Evolutionary conservation across 2,797 vertebrate species (phyloP).

Genomic region (Masticophis lateralis): DNA sequence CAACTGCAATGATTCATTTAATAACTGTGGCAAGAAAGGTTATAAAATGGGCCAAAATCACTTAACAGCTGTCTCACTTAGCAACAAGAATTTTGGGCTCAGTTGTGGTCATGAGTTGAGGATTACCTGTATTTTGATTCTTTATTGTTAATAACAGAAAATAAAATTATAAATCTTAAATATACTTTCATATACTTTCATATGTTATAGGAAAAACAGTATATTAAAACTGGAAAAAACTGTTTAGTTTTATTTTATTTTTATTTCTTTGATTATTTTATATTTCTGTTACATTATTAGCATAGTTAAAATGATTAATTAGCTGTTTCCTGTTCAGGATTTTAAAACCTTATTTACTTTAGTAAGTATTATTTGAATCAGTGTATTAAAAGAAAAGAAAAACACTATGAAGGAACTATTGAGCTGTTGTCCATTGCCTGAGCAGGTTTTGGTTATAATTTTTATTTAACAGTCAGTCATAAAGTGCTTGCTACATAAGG

Average conservation of each 20-base stretch:
- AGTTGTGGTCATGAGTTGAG: no score
- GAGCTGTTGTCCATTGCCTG: background rate
- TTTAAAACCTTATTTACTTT: constrained; percentile 12
- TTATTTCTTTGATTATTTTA: background rate
- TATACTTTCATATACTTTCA: background rate
- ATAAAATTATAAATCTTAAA: background rate
- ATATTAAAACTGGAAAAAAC: background rate
- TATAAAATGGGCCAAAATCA: no score
- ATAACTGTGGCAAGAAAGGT: no score
- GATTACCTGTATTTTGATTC: background rate
- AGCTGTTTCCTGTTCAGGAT: background rate
- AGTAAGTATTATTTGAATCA: constrained; percentile 24
- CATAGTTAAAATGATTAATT: background rate
- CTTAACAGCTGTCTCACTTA: no score
- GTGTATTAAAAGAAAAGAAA: constrained; percentile 10
- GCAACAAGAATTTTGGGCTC: no score
- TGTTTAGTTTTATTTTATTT: background rate
- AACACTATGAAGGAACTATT: background rate
- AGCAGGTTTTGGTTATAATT: background rate
- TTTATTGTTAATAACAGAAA: background rate
- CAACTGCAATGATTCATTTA: no score
- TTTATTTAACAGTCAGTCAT: background rate
- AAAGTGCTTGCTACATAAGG: background rate
- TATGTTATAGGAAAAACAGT: background rate
- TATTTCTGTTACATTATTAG: background rate